These are phyloP conservation scores for Drosophila maculinotata DNA, from an alignment of 2,888 invertebrate genomes.

Conservation along the genomic window DNA sequence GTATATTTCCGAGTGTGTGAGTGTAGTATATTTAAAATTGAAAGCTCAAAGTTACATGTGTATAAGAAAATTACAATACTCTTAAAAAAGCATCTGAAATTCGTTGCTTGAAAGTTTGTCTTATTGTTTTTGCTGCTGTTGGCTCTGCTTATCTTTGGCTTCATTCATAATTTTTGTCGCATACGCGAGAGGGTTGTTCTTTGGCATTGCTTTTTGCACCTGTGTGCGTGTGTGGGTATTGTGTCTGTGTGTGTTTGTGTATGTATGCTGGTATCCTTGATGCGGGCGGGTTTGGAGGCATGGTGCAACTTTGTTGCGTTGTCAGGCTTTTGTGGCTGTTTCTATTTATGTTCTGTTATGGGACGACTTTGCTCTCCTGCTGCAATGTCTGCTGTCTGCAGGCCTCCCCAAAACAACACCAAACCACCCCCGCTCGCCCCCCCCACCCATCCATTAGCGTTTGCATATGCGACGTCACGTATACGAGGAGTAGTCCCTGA, in stretches of 20 bases:
- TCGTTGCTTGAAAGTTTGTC: constrained; percentile 24
- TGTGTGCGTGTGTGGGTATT: constrained; percentile 16
- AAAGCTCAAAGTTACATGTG: background rate
- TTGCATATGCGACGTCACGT: constrained; percentile 51
- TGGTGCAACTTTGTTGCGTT: constrained; percentile 68
- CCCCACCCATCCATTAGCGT: background rate
- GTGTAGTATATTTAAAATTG: too few species aligned
- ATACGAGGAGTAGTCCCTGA: constrained; percentile 12
- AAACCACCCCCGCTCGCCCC: constrained; percentile 1
- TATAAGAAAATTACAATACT: background rate
- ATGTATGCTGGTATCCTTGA: constrained; percentile 49
- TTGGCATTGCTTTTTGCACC: constrained; percentile 38
- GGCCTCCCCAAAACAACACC: background rate
- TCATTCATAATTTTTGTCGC: constrained; percentile 76
- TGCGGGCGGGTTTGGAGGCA: constrained; percentile 42
- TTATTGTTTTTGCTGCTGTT: constrained; percentile 26
- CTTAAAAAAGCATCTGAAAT: constrained; percentile 28
- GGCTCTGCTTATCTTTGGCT: constrained; percentile 66
- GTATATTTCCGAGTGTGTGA: too few species aligned
- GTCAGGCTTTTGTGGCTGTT: constrained; percentile 69
- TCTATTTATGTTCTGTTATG: constrained; percentile 65
- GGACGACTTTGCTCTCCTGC: constrained; percentile 28
- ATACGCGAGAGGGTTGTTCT: constrained; percentile 55
- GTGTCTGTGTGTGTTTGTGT: constrained; percentile 12
- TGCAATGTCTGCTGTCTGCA: constrained; percentile 61